Conservation (phyloP, 1,140 invertebrate species). For the Conus ventricosus region DNA sequence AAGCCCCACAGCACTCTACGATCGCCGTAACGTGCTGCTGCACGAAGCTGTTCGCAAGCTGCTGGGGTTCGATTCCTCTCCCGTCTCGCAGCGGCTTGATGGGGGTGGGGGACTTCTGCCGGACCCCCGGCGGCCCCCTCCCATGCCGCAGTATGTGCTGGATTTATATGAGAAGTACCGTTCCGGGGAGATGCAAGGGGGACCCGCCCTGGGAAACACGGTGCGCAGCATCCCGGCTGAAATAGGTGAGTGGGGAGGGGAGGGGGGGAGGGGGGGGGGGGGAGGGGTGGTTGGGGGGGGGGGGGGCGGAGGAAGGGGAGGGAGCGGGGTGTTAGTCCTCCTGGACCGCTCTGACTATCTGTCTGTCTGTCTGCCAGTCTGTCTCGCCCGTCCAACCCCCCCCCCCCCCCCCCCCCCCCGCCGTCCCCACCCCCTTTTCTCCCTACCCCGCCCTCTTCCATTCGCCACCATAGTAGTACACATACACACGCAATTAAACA, state of each 20-base stretch:
- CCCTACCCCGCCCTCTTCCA: background rate
- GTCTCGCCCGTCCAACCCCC: background rate
- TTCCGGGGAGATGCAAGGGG: slow-evolving; percentile 50
- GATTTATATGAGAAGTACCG: slow-evolving; percentile 65
- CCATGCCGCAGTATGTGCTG: slow-evolving; percentile 62
- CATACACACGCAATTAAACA: no score
- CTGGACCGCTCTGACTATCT: background rate
- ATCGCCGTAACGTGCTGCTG: slow-evolving; percentile 45
- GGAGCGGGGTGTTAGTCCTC: background rate
- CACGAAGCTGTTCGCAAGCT: slow-evolving; percentile 57
- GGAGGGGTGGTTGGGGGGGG: background rate
- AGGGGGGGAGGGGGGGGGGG: background rate
- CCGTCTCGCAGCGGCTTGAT: slow-evolving; percentile 20
- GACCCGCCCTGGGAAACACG: slow-evolving; percentile 57
- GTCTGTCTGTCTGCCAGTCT: background rate
- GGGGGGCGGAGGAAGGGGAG: background rate
- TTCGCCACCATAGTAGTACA: background rate
- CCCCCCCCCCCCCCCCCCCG: background rate
- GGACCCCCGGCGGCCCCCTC: slow-evolving; percentile 42
- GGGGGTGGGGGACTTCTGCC: slow-evolving; percentile 33
- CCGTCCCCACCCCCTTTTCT: background rate
- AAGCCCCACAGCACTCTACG: background rate
- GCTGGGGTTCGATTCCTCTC: slow-evolving; percentile 52
- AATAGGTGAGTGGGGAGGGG: slow-evolving; percentile 53
- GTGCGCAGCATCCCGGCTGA: slow-evolving; percentile 62